phyloP scores from a whole-genome alignment of 2,888 invertebrate genomes.

The Cosmia pyralina region DNA sequence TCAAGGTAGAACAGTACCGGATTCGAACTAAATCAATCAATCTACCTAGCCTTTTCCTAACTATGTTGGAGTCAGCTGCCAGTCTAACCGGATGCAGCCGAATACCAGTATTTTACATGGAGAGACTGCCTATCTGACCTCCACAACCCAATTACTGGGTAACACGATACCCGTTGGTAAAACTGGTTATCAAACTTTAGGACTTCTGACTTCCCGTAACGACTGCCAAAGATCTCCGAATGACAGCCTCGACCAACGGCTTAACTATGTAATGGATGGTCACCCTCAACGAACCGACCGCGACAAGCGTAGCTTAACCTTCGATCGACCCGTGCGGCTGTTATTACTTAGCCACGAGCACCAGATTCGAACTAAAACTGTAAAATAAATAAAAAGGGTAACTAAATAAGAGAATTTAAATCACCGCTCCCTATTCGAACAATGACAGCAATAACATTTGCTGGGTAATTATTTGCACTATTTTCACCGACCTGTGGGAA shows the following conservation, averaged over 20 bases:
- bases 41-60: too few species aligned
- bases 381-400: slow-evolving; percentile 12
- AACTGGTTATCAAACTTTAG: not conserved
- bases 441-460: slow-evolving; percentile 45
- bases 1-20: not conserved
- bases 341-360: not conserved
- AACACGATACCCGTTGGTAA: not conserved
- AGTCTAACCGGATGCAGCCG: not conserved
- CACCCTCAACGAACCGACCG: not conserved
- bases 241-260: not conserved
- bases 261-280: too few species aligned
- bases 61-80: not conserved
- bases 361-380: slow-evolving; percentile 10
- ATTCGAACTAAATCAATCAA: not conserved
- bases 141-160: not conserved
- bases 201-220: not conserved
- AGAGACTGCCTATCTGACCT: not conserved
- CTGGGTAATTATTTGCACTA: slow-evolving; percentile 52
- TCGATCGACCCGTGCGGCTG: too few species aligned
- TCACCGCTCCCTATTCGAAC: slow-evolving; percentile 27
- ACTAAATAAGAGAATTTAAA: slow-evolving; percentile 10
- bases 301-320: not conserved
- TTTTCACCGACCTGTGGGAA: slow-evolving; percentile 56
- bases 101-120: not conserved
- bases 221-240: not conserved